These are phyloP conservation scores for Fabriciana adippe DNA, from an alignment of 2,888 invertebrate species.

Conservation along the genomic window DNA sequence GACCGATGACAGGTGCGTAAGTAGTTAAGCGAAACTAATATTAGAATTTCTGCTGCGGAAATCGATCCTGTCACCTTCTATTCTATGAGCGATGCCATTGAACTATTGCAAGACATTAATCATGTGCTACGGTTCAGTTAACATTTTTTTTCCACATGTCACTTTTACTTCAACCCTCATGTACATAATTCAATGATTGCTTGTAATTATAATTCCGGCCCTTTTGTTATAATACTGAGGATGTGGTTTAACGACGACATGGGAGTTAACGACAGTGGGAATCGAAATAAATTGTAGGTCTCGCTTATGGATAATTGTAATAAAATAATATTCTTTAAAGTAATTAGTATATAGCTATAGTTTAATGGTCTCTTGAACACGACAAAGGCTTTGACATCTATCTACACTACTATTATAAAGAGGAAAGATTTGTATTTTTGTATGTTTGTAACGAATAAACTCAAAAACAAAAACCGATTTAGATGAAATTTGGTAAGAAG, in stretches of 20 bases:
- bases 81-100: no score
- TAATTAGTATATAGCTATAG: neutral
- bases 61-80: neutral
- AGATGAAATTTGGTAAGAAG: no score
- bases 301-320: constrained; percentile 3
- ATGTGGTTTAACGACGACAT: constrained; percentile 61
- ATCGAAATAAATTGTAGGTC: constrained; percentile 24
- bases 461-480: no score
- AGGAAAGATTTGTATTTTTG: no score
- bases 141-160: neutral
- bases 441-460: no score
- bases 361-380: no score
- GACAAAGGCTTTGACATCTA: no score
- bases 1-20: no score
- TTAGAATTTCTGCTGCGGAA: neutral
- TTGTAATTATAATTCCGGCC: constrained; percentile 57
- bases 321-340: constrained; percentile 6
- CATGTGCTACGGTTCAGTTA: constrained; percentile 5
- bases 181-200: constrained; percentile 67
- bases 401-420: no score
- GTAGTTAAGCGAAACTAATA: no score
- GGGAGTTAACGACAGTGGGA: constrained; percentile 23
- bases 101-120: constrained; percentile 4
- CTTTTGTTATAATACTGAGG: constrained; percentile 56
- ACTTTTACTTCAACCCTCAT: constrained; percentile 2